Base-by-base conservation (phyloP, 2,888 invertebrate species). In the Mesochorus sp. region DNA sequence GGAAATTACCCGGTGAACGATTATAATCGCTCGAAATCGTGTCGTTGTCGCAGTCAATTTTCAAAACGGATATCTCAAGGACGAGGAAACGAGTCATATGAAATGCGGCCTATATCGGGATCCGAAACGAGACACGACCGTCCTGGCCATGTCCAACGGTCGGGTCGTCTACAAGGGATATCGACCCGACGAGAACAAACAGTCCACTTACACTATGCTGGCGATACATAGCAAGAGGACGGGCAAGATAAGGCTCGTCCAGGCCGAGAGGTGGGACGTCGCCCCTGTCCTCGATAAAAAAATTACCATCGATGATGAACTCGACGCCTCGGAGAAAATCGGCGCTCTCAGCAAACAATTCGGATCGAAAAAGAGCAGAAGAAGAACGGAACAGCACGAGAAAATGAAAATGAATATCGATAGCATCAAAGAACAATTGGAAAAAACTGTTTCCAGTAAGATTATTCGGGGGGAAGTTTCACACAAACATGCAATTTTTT, bases 311-410 rank as follows among this genome's bases (percentile, higher is more conserved):
- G 57, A 83, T 1, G 79, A 80, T 1, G 76, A 80, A 10, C 78
- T 79, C 3, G 78, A 75, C n/a, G 53, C 49, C 0, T 57, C 72
- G 1, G 82, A 86, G 6, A 85, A 83, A 57, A 72, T 84, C 0
- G 84, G 91, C 19, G 92, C 92, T 62, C 88, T 95, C 0, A 93
- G 93, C 53, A 93, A 94, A 83, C 92, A 94, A 80, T 95, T 95
- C 84, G 95, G 94, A 1, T 94, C 94, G 0, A 95, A 95, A 80
- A 93, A 92, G 84, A 91, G 91, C 0, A 94, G 93, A 85, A 89
- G 94, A 81, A 88, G 89, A 55, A 93, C 93, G 75, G 94, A 94
- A 81, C 94, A 94, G n/a, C 88, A 87, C 0, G 94, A 94, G 84
- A 92, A 92, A 85, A 86, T 94, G 59, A 93, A 93, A 85, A 89